Base-by-base conservation (phyloP, 2,888 invertebrate species). In the Bimastos eiseni region DNA sequence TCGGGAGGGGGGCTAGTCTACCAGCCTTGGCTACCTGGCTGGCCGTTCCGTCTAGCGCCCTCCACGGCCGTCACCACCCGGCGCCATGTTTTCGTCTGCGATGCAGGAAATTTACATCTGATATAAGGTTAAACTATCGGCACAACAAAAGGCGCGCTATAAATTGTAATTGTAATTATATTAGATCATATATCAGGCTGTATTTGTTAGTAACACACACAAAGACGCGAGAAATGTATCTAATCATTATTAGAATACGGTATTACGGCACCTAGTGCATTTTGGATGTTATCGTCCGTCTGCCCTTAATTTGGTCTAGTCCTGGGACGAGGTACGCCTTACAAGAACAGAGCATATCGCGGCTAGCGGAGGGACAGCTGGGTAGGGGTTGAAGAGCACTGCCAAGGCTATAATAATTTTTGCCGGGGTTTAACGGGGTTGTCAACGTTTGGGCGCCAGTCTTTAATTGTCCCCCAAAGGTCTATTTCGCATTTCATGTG, bases 1-100 rank as follows among this genome's bases (percentile, higher is more conserved):
- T 6, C 41, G 15, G 83, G 36, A 86, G 86, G 86, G 86, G 36
- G 86, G 84, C 34, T 4, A 8, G 19, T 86, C 86, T 37, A 86
- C 86, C 86, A 86, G 86, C 86, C 36, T 19, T 36, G 86, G 84
- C 84, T 36, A 84, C 33, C 33, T 36, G 84, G 86, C 86, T 37
- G 34, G 86, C 86, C 36, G 86, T 36, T 86, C 86, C n/a, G 34
- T 86, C 37, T 37, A 36, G 6, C 36, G 17, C 86, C 86, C 86
- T 86, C 11, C 36, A 8, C 34, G 13, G 34, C 34, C 36, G 34
- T 37, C 36, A 36, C 86, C 37, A 34, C 21, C 86, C 86, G 86
- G 36, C 86, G 86, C 86, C 86, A 21, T 86, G 86, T 86, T 34
- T 86, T 86, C 70, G 70, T 70, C 70, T 70, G 70, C 70, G 13